Base-by-base conservation (phyloP, 2,888 invertebrate species). In the Machimus rusticus region DNA sequence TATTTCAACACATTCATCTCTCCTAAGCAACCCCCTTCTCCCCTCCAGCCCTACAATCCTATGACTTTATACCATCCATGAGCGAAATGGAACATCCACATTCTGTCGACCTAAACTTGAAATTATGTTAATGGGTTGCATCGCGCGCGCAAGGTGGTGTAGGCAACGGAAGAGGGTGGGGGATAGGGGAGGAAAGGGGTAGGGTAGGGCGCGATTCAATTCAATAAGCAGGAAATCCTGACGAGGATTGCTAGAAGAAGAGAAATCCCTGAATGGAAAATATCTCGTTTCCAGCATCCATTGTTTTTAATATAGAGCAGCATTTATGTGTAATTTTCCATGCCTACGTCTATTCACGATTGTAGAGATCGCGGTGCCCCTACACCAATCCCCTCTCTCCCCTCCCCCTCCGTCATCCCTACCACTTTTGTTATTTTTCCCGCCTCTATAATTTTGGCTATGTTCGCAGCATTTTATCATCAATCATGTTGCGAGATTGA, bases 101-200 rank as follows among this genome's bases (percentile, higher is more conserved):
- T 84, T 84, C 66, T n/a, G 84, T 66, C 84, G 84, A 84, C 84
- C 84, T 84, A 74, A 84, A 84, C 66, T 84, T 66, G 84, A 84
- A 84, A 84, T 84, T 84, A 84, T 84, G 84, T 84, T 84, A 84
- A 84, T 84, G 84, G 84, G 74, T 37, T 84, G 84, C 81, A 81
- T 16, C 39, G n/a, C 43, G 23, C 37, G 19, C 78, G 5, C 34
- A 34, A n/a, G 6, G 16, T 79, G 79, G 12, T 16, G 76, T 9
- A 46, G 16, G 5, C 1, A 2, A 4, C 2, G 14, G 43, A 46
- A 46, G 2, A 1, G 14, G 43, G 14, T 14, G 43, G 6, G 9
- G 2, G 43, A 3, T 37, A 43, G 43, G 43, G 43, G 12, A 46
- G 43, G 14, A 16, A 16, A 46, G 28, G 79, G 46, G 79, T 43